Evolutionary conservation across 1,140 invertebrate genomes (phyloP), one percentile per base, ranked within the genome.

Genomic region (Meloidogyne floridensis): DNA sequence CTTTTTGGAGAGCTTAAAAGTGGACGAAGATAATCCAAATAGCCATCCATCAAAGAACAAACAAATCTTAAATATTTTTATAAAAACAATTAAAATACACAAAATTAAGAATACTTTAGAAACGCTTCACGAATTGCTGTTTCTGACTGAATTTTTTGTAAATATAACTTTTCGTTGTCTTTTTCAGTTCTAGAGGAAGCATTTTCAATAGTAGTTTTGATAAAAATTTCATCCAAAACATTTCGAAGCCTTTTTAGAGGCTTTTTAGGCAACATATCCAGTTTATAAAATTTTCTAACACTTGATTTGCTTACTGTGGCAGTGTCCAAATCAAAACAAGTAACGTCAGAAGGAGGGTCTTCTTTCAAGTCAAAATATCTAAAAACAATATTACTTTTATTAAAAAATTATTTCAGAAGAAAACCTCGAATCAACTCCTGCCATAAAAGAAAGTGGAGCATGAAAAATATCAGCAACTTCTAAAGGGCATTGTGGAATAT

Each of bases 401-500:
- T 20, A 72, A 9, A 75, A 75, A 76, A 77, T 8, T n/a, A 81
- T 43, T 32, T 53, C 7, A 53, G 32, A 32, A 32, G 32, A 32
- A 81, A 72, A 85, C 72, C 85, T 80, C 20, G 84, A 96, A 90
- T 96, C 95, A 6, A 96, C 95, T 74, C 97, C 97, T 87, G 98
- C 96, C 80, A 99, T 93, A 91, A 98, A 99, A 8, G 98, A 97
- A 84, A 98, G 92, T 0, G 98, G 98, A 54, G 97, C 96, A 91
- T 97, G 95, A 20, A 99, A 92, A 8, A 98, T 95, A 89, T 93
- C 93, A 18, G 93, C 93, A 9, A 94, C 87, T 90, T 93, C 95
- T 85, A 99, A 92, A 2, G 98, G 98, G 92, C 98, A 99, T 9
- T 99, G 92, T 13, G 98, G 98, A 91, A 99, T 97, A 90, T 99